A percentile compares a stretch with the other conserved stretches of the same genome.
Conservation (phyloP, 2,888 invertebrate species). For the Gonocerus acuteangulatus region DNA sequence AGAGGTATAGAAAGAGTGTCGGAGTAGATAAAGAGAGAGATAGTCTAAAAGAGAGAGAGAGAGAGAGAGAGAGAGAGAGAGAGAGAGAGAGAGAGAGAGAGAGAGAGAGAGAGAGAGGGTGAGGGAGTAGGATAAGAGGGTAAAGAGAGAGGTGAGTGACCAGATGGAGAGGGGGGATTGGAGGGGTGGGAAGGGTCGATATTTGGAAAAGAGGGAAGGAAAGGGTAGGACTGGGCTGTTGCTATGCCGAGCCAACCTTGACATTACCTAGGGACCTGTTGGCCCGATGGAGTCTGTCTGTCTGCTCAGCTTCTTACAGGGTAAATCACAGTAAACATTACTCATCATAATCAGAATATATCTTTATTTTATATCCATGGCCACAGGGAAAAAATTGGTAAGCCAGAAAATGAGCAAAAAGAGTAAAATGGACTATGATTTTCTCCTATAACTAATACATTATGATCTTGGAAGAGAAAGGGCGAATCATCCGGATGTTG, state of each 20-base stretch:
- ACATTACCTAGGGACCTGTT: slow-evolving; percentile 17
- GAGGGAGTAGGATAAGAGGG: background rate
- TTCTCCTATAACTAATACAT: no score
- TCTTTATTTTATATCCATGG: no score
- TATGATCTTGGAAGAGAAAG: no score
- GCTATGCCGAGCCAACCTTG: slow-evolving; percentile 12
- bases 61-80: slow-evolving; percentile 25
- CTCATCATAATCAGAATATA: no score
- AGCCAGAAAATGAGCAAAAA: no score
- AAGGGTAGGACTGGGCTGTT: slow-evolving; percentile 11
- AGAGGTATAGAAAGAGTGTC: slow-evolving; percentile 6
- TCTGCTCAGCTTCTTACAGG: no score
- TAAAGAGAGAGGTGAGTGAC: slow-evolving; percentile 1
- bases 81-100: slow-evolving; percentile 29
- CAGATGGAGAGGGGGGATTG: background rate
- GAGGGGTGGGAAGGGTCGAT: slow-evolving; percentile 6
- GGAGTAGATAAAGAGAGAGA: background rate
- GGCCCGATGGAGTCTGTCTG: background rate
- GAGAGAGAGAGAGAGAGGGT: slow-evolving; percentile 33
- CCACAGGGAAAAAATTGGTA: no score
- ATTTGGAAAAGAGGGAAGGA: slow-evolving; percentile 21
- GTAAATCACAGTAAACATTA: no score
- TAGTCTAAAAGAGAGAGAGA: background rate
- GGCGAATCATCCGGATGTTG: no score
- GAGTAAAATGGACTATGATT: no score